Base-by-base conservation (phyloP, 1,140 invertebrate species). In the Zaprionus gabonicus region DNA sequence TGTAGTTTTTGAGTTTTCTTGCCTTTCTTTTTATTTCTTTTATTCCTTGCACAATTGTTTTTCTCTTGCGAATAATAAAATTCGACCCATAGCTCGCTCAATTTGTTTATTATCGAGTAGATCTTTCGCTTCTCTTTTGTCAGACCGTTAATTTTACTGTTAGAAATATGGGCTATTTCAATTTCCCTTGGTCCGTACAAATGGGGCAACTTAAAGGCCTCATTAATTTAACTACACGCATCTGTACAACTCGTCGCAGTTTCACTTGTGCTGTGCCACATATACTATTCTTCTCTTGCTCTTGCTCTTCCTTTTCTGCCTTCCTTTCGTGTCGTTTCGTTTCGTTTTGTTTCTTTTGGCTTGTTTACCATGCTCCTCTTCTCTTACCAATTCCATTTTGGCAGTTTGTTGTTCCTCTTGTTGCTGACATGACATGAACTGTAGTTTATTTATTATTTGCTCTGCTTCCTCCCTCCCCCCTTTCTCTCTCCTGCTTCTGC, bases 381-480 rank as follows among this genome's bases (percentile, higher is more conserved):
- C 55, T 46, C 46, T 41, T 36, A 49, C 55, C 60, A 51, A 36
- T 66, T 71, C 41, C 60, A 62, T 62, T 71, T 71, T 71, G 60
- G 68, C 69, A 65, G 67, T 55, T 71, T 71, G 62, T 66, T 71
- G 36, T 49, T 76, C 31, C 59, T 72, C 53, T 72, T 55, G 57
- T 41, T 76, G 74, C 68, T 71, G 74, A 76, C 74, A 76, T 76
- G 74, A 76, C 74, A 76, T 76, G 73, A 71, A 76, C 73, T 76
- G 73, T 76, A 76, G 74, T 76, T 76, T 76, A 76, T 76, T 76
- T 76, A 76, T 72, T 76, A 76, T 76, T 76, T 76, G 53, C 72
- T 70, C 66, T 51, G 66, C 56, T 38, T 28, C 36, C 31, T 51
- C n/a, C 17, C 58, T 20, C 13, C 10, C 9, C 1, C 17, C 23